Base-by-base conservation (phyloP, 1,140 invertebrate species). In the Hirudo medicinalis region DNA sequence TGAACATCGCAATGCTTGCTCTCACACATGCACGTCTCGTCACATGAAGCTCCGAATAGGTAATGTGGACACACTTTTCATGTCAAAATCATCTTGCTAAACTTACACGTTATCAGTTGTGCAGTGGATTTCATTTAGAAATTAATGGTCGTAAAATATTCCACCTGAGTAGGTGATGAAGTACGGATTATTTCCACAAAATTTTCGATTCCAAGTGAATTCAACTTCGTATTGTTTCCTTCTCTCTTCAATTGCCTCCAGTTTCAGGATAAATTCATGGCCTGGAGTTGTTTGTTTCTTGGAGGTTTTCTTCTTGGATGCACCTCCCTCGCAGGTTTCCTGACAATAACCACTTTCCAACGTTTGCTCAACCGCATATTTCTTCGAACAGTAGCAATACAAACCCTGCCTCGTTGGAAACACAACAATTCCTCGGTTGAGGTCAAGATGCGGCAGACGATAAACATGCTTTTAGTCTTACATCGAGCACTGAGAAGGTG, bases 271-370 rank as follows among this genome's bases (percentile, higher is more conserved):
- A 17, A 49, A 49, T 49, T 49, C 43, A 11, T 40, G 40, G 43
- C 17, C 29, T 63, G 22, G 11, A 63, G 57, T 63, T 63, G 22
- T 63, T 32, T 63, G 22, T 63, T 63, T 2, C 25, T 9, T 57
- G 2, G 20, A 3, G 54, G 20, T 25, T 57, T n/a, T 63, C 57
- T 22, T 63, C 15, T 63, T 32, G 22, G 8, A 2, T 6, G 22
- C 57, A 63, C 11, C 57, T 22, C 19, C 22, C 8, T 15, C 29
- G 57, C 57, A 63, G 3, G 57, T 13, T 11, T 13, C 22, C 22
- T 63, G 22, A 32, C 57, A 63, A 63, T 63, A 63, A 32, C 29
- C 57, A 25, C 29, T 63, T 63, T 63, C 29, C 29, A 63, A 63
- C 9, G 19, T 63, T 63, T 63, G 22, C 29, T 63, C 57, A 25